These are phyloP conservation scores for Philypnodon macrostomus DNA, from an alignment of 2,797 vertebrate genomes.

Conservation along the genomic window DNA sequence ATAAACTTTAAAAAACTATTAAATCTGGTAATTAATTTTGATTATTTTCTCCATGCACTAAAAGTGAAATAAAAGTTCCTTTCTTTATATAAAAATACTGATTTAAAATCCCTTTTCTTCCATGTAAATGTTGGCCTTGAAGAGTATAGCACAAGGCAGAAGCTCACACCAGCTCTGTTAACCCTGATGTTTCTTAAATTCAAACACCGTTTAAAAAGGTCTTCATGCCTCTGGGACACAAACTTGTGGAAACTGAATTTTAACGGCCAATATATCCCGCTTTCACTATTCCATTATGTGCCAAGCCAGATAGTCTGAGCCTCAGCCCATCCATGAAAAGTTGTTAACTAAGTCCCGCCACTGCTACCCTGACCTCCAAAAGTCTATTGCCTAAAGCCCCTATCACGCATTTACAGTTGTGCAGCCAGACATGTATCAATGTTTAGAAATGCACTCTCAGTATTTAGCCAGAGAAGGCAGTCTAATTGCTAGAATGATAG, in stretches of 20 bases:
- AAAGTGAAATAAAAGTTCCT: slow-evolving; percentile 54
- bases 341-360: slow-evolving; percentile 75
- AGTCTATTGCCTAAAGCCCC: slow-evolving; percentile 81
- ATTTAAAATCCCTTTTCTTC: slow-evolving; percentile 47
- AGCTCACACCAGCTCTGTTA: slow-evolving; percentile 33
- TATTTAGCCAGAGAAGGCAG: slow-evolving; percentile 75
- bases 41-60: no score
- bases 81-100: slow-evolving; percentile 45
- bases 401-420: slow-evolving; percentile 83
- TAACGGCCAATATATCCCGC: slow-evolving; percentile 56
- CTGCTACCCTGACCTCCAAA: slow-evolving; percentile 58
- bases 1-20: no score
- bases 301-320: slow-evolving; percentile 75
- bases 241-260: slow-evolving; percentile 66
- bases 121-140: slow-evolving; percentile 53
- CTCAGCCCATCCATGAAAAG: slow-evolving; percentile 72
- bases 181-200: slow-evolving; percentile 59
- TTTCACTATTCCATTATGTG: slow-evolving; percentile 70
- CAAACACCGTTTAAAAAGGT: slow-evolving; percentile 55
- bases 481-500: slow-evolving; percentile 85
- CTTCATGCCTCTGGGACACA: slow-evolving; percentile 58
- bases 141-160: slow-evolving; percentile 40
- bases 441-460: slow-evolving; percentile 83
- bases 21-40: no score
- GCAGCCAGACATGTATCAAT: slow-evolving; percentile 79